Percentiles rank a stretch among this genome's conserved stretches.
phyloP scores from a whole-genome alignment of 2,113 vertebrate species.

The Eublepharis macularius region DNA sequence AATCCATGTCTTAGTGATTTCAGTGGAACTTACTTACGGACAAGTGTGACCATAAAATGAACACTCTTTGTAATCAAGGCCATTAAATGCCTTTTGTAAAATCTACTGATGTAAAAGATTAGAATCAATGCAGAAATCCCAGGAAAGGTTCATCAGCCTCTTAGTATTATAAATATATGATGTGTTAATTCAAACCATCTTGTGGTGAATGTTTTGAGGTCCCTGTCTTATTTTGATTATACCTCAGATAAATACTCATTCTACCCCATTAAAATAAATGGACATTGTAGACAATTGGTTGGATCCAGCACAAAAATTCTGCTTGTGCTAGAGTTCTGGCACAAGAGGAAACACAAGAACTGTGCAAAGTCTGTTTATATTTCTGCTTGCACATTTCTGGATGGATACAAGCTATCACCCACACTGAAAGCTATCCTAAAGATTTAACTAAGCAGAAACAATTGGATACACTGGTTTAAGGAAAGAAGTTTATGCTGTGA shows the following conservation, averaged over 20 bases:
- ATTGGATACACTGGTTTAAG: neutral
- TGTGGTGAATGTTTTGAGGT: neutral
- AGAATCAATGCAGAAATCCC: neutral
- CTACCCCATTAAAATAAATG: neutral
- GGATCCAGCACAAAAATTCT: too few relatives aligned
- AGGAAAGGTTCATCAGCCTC: neutral
- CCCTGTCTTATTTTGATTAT: neutral
- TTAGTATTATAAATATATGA: neutral
- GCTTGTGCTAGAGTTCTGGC: too few relatives aligned
- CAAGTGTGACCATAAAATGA: neutral
- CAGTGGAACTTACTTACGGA: neutral
- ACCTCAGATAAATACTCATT: neutral
- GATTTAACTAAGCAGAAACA: neutral
- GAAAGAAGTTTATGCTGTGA: too few relatives aligned
- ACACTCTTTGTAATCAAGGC: neutral
- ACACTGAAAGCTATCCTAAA: neutral
- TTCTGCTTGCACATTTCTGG: too few relatives aligned
- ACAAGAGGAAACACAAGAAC: too few relatives aligned
- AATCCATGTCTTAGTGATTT: neutral
- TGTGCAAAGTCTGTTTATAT: too few relatives aligned
- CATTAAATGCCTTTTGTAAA: neutral
- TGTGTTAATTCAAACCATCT: slow-evolving; percentile 10
- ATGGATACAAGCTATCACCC: too few relatives aligned
- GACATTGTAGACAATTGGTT: neutral
- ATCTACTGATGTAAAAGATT: slow-evolving; percentile 8